These are phyloP conservation scores for Cantharis rufa DNA, from an alignment of 2,888 invertebrate species.

Conservation along the genomic window DNA sequence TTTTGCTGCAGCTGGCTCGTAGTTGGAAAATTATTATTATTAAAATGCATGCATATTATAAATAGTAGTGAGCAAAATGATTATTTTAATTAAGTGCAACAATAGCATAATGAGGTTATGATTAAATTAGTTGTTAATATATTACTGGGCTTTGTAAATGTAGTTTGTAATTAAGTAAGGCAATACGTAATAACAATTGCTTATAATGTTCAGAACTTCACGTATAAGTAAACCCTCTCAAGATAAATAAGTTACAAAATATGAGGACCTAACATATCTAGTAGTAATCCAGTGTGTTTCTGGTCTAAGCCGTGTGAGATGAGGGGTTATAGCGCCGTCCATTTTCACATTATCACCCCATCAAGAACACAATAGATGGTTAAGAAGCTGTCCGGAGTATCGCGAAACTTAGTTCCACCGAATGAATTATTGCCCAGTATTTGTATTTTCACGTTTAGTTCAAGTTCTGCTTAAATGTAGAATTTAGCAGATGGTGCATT, in stretches of 20 bases:
- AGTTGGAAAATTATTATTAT: not conserved
- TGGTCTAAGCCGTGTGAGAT: constrained; percentile 27
- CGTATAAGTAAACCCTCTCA: not conserved
- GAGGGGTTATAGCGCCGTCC: constrained; percentile 30
- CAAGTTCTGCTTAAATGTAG: constrained; percentile 1
- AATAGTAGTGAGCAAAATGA: not conserved
- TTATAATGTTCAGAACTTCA: not conserved
- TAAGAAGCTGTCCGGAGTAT: constrained; percentile 27
- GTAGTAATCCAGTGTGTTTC: constrained; percentile 28
- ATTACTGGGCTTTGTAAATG: not conserved
- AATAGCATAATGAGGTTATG: not conserved
- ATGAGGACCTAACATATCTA: constrained; percentile 13
- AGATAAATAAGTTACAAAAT: not conserved
- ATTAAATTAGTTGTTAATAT: not conserved
- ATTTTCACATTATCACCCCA: constrained; percentile 31
- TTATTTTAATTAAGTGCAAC: not conserved
- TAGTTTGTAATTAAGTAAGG: not conserved
- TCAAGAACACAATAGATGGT: constrained; percentile 28
- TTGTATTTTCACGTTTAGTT: constrained; percentile 1
- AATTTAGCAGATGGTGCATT: not conserved
- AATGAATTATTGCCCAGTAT: constrained; percentile 18
- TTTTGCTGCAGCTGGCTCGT: not conserved
- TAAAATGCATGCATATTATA: not conserved
- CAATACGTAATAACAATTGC: not conserved
- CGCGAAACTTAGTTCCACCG: constrained; percentile 19